Percentiles rank a stretch among this genome's conserved stretches.
phyloP scores from a whole-genome alignment of 2,888 invertebrate genomes.

The Lasioglossum marginatum region DNA sequence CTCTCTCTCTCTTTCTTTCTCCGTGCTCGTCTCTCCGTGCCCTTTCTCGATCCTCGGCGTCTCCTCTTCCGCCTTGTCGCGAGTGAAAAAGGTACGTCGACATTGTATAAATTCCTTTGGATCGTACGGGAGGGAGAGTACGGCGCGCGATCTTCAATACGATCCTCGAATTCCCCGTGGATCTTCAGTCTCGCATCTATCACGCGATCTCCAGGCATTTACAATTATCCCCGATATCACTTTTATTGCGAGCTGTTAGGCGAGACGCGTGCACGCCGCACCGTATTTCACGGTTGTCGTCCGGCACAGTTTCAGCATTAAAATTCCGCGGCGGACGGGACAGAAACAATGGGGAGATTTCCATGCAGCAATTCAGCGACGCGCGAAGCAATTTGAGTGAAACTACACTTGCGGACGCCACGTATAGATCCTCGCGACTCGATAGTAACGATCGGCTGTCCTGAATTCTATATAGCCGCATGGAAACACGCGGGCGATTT shows the following conservation, averaged over 20 bases:
- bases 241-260: constrained; percentile 20
- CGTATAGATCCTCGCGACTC: constrained; percentile 43
- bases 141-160: not conserved
- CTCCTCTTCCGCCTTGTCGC: constrained; percentile 46
- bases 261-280: not conserved
- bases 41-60: constrained; percentile 19
- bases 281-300: constrained; percentile 3
- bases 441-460: constrained; percentile 57
- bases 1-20: constrained; percentile 58
- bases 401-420: constrained; percentile 49
- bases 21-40: constrained; percentile 48
- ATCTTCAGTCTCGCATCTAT: constrained; percentile 2
- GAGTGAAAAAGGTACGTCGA: constrained; percentile 66
- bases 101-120: constrained; percentile 36
- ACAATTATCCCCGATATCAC: constrained; percentile 14
- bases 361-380: constrained; percentile 60
- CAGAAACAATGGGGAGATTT: constrained; percentile 57
- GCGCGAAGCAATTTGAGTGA: constrained; percentile 72
- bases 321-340: constrained; percentile 31
- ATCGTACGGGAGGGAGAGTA: not conserved
- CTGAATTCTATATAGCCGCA: constrained; percentile 45
- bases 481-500: constrained; percentile 46
- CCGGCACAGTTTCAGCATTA: constrained; percentile 20
- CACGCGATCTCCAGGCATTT: constrained; percentile 1
- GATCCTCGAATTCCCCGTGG: not conserved